phyloP scores from a whole-genome alignment of 2,113 vertebrate genomes.

The Malurus elegans region DNA sequence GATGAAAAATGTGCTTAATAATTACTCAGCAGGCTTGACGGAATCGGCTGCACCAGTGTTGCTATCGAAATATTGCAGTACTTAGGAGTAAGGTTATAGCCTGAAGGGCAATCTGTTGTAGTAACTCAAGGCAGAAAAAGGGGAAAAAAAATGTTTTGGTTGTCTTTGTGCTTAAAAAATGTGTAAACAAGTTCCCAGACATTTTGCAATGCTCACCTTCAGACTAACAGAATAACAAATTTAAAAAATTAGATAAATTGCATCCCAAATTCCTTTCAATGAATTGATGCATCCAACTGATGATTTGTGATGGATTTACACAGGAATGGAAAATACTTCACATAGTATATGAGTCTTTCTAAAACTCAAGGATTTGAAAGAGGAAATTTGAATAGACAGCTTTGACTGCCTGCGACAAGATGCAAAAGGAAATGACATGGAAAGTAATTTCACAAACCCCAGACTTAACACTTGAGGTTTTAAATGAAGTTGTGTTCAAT shows the following conservation, averaged over 20 bases:
- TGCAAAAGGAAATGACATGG: neutral
- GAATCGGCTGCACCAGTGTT: neutral
- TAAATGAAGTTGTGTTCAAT: neutral
- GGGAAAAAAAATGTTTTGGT: neutral
- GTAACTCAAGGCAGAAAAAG: neutral
- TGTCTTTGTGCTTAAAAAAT: neutral
- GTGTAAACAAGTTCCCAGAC: neutral
- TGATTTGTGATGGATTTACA: neutral
- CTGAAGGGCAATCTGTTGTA: neutral
- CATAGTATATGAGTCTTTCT: neutral
- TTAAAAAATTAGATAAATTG: neutral
- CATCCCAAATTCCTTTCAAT: neutral
- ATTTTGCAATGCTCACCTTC: neutral
- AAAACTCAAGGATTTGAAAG: neutral
- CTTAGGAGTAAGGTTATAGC: neutral
- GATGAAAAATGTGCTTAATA: neutral
- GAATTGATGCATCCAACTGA: neutral
- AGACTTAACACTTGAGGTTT: neutral
- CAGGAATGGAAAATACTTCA: neutral
- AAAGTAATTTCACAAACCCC: neutral
- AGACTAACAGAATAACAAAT: neutral
- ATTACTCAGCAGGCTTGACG: neutral
- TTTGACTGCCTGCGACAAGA: neutral
- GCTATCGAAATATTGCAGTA: neutral
- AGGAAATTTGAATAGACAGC: neutral